Evolutionary conservation across 2,888 invertebrate species (phyloP).

Genomic region (Bedellia somnulentella): DNA sequence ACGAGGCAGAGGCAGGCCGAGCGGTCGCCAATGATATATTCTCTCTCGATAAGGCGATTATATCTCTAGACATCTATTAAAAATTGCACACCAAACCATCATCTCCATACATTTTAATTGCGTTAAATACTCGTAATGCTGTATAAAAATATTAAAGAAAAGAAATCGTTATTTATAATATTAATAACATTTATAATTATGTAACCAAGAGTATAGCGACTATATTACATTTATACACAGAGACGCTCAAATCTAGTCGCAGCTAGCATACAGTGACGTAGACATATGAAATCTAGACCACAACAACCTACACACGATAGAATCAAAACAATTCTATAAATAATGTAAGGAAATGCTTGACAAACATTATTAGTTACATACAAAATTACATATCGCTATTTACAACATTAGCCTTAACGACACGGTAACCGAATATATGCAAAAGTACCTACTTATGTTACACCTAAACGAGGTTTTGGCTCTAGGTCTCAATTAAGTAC

Average conservation of each 20-base stretch:
- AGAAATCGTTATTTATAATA: conserved; percentile 38
- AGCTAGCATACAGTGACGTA: conserved; percentile 42
- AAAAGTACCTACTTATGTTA: no score
- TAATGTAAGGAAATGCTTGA: conserved; percentile 50
- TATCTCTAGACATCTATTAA: conserved; percentile 49
- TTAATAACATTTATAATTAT: conserved; percentile 42
- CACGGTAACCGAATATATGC: no score
- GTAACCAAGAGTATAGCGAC: conserved; percentile 43
- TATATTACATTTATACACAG: conserved; percentile 60
- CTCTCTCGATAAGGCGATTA: conserved; percentile 60
- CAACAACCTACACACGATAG: conserved; percentile 55
- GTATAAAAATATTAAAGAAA: conserved; percentile 62
- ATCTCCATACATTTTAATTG: conserved; percentile 60
- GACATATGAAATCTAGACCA: conserved; percentile 48
- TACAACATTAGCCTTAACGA: conserved; percentile 54
- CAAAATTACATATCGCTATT: conserved; percentile 55
- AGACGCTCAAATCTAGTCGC: conserved; percentile 44
- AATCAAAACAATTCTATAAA: conserved; percentile 36
- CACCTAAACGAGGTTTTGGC: no score
- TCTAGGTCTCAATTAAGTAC: no score
- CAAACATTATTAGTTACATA: conserved; percentile 50
- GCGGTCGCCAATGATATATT: no score
- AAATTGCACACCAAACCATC: conserved; percentile 57
- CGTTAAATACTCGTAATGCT: conserved; percentile 57
- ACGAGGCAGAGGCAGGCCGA: no score